Base-by-base conservation (phyloP, 2,888 invertebrate species). In the Macrophya annulata region DNA sequence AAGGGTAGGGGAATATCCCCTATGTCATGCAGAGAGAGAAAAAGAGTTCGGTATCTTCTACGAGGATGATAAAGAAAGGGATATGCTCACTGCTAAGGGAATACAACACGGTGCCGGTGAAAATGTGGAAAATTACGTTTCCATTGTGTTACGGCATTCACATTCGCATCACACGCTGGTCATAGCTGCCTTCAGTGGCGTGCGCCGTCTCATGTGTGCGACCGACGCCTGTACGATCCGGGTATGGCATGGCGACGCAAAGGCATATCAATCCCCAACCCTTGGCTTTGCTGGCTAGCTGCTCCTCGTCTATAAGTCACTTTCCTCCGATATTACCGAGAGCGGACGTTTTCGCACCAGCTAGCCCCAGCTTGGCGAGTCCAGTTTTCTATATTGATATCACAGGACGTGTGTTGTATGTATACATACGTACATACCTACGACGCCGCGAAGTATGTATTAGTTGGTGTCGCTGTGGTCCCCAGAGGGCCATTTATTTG, bases 311-410 rank as follows among this genome's bases (percentile, higher is more conserved):
- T 89, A 91, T 92, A 92, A 92, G 91, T 92, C 91, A 92, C 90
- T 89, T 89, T 89, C 88, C 90, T 90, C 90, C 91, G 89, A 92
- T 92, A 92, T 92, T 92, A 91, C 91, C 87, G 87, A 89, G 68
- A 68, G 31, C 48, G 45, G 83, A 48, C 37, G 62, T 81, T 62
- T 40, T 81, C 81, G 62, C 62, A 81, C 81, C 51, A 43, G 86
- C 83, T 85, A 87, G 15, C 89, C 87, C 87, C 85, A 83, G 15
- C 37, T 82, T 85, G 31, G 31, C 31, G n/a, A 55, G 88, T 88
- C 88, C 88, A 88, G 90, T 90, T 89, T 89, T 88, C 91, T 89
- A 89, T 89, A 91, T 92, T 91, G 90, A 90, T 90, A 90, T 89
- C 88, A 88, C 17, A 37, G 37, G 31, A 81, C n/a, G 62, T 86